Evolutionary conservation across 2,797 vertebrate genomes (phyloP), one percentile per base, ranked within the genome.

Genomic region (Melopsittacus undulatus): DNA sequence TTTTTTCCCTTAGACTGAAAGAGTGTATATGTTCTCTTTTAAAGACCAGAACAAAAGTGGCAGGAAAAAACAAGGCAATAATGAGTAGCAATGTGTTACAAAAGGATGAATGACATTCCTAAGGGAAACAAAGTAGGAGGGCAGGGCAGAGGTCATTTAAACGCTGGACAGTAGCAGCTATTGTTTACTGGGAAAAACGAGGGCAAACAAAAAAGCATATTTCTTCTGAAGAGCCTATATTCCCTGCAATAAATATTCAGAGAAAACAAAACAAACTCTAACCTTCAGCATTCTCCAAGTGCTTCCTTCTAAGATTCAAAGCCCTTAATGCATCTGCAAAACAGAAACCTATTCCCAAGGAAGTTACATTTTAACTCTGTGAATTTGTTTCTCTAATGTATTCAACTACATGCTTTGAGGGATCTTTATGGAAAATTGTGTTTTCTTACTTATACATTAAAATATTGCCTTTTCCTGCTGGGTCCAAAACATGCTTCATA

Each of bases 31-130:
- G 82, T 73, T 87, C 80, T 89, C 46, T 94, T 95, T 43, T 61
- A 88, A 84, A 89, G 66, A 88, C 38, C 52, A 85, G 67, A 96
- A 89, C 91, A 91, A 93, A 96, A 96, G 94, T 70, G 83, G 45
- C 75, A 94, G 84, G 74, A 92, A 93, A 93, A 96, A 92, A 61
- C 72, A 77, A 91, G 88, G 79, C 80, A 96, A 90, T 96, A 88
- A 76, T 96, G 93, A 90, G 75, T 92, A 90, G 59, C 89, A 73
- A 56, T 88, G 83, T 94, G 81, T 87, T 97, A 94, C 89, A 97
- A 96, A 97, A 94, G 95, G 88, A 95, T 97, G 96, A 98, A 98
- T 98, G 93, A 79, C 97, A 98, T 98, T 98, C 97, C 95, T 94
- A 63, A 90, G 86, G 95, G 96, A 98, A 97, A 98, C 95, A 73